Evolutionary conservation across 2,113 vertebrate species (phyloP).

Genomic region (Harpagus bidentatus): DNA sequence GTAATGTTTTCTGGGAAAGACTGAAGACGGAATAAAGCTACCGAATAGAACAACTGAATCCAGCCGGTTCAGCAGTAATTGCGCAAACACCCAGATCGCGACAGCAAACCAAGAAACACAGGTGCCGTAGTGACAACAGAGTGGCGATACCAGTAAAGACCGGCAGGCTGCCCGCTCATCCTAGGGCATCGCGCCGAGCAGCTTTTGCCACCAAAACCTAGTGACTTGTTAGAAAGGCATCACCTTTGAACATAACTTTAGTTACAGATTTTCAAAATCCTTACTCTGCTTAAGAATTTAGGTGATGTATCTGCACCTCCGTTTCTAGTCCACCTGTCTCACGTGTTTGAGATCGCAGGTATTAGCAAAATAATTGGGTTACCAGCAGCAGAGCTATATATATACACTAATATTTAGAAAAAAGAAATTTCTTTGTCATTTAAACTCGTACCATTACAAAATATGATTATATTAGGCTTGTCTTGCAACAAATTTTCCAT

Average conservation of each 20-base stretch:
- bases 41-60: background rate
- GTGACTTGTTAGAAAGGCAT: background rate
- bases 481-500: background rate
- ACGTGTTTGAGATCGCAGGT: background rate
- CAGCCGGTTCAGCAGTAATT: background rate
- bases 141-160: rapidly evolving
- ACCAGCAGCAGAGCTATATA: background rate
- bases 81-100: background rate
- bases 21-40: background rate
- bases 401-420: background rate
- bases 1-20: background rate
- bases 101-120: background rate
- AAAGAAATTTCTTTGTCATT: background rate
- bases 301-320: background rate
- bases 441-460: background rate
- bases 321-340: background rate
- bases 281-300: background rate
- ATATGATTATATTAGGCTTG: background rate
- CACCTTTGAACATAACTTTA: background rate
- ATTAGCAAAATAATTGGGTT: background rate
- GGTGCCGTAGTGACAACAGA: no score
- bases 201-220: background rate
- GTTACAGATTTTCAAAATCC: background rate
- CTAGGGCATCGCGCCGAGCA: no score
- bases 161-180: background rate